Evolutionary conservation across 2,797 vertebrate species (phyloP).

Genomic region (Catostomus latipinnis): DNA sequence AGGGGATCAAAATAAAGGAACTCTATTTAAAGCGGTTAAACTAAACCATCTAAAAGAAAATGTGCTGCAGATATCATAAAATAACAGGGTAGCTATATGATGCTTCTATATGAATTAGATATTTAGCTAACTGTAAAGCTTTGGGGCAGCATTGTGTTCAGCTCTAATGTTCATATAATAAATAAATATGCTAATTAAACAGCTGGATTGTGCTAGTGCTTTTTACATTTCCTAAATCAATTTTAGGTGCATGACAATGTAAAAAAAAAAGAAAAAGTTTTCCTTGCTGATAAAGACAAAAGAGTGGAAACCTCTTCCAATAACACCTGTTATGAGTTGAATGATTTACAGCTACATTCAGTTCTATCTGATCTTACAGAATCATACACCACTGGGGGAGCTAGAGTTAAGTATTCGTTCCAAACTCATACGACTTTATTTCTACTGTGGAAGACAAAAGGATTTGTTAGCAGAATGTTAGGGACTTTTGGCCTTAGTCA

Average conservation of each 20-base stretch:
- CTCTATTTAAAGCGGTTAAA: constrained; percentile 10
- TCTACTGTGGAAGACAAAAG: too few species aligned
- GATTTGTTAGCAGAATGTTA: too few species aligned
- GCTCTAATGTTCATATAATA: neutral
- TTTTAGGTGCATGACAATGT: neutral
- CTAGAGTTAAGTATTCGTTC: neutral
- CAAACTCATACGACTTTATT: neutral
- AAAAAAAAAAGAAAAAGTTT: neutral
- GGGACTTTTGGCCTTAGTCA: too few species aligned
- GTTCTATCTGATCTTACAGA: neutral
- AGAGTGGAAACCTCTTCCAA: neutral
- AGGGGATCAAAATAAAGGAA: neutral
- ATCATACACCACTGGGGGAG: neutral
- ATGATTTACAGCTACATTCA: neutral
- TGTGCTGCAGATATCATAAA: neutral
- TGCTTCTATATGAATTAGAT: neutral
- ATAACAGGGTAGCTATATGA: neutral
- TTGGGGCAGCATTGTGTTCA: constrained; percentile 19
- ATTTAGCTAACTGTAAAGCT: constrained; percentile 52
- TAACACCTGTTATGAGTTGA: neutral
- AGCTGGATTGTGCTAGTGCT: constrained; percentile 1
- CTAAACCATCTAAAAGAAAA: constrained; percentile 8
- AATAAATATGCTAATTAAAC: constrained; percentile 30
- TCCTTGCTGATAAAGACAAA: neutral
- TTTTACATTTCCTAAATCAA: constrained; percentile 19